These are phyloP conservation scores for Macaca mulatta DNA, from an alignment of 2,113 vertebrate species.

Conservation along the genomic window DNA sequence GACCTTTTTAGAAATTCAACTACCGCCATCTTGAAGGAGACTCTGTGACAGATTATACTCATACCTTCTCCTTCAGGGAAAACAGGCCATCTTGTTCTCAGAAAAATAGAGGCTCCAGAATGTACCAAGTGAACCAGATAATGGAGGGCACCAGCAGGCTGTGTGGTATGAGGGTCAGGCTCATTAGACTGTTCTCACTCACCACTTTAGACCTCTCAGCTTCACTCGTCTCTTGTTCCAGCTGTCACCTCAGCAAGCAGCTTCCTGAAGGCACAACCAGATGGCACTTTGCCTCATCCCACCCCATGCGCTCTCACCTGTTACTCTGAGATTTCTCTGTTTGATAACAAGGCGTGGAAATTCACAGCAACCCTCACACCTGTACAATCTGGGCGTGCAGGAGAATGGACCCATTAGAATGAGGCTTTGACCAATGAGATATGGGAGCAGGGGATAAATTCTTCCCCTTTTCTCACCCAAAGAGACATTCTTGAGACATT, in stretches of 20 bases:
- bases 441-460: not conserved
- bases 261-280: not conserved
- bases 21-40: not conserved
- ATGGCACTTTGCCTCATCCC: not conserved
- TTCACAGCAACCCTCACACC: not conserved
- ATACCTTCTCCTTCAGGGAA: not conserved
- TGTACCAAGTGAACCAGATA: not conserved
- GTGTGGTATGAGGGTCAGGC: not conserved
- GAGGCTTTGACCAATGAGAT: not conserved
- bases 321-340: not conserved
- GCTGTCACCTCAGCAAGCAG: not conserved
- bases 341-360: not conserved
- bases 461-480: not conserved
- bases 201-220: not conserved
- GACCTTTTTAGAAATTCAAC: not conserved
- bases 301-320: not conserved
- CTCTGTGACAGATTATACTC: not conserved
- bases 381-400: not conserved
- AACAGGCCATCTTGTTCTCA: not conserved
- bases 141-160: not conserved
- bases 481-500: not conserved
- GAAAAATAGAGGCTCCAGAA: not conserved
- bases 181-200: not conserved
- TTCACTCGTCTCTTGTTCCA: not conserved
- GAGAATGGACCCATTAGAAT: not conserved